phyloP scores from a whole-genome alignment of 53 echinoderm and acorn worm species.

The Patiria pectinifera region DNA sequence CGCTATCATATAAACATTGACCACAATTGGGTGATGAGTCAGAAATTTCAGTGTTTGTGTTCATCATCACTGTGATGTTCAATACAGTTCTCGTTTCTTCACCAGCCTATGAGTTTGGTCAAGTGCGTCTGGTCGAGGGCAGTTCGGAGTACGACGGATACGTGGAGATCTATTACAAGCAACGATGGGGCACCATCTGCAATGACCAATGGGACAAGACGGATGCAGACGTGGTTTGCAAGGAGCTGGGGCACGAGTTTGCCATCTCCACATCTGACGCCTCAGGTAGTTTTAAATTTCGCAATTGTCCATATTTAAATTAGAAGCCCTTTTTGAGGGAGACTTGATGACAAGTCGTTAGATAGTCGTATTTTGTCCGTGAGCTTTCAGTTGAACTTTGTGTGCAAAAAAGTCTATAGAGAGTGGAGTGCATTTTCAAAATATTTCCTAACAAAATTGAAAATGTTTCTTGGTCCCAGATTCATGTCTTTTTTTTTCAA shows the following conservation, averaged over 20 bases:
- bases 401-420: too few species aligned
- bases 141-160: slow-evolving; percentile 30
- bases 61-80: neutral
- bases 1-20: too few species aligned
- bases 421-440: too few species aligned
- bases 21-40: neutral
- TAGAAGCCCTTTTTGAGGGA: neutral
- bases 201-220: neutral
- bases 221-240: slow-evolving; percentile 2
- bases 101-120: neutral
- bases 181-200: slow-evolving; percentile 24
- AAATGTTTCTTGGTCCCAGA: too few species aligned
- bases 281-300: neutral
- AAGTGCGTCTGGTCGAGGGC: slow-evolving; percentile 37
- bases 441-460: too few species aligned
- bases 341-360: too few species aligned
- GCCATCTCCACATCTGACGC: neutral
- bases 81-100: neutral
- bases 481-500: too few species aligned
- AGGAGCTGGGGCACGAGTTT: neutral
- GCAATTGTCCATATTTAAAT: neutral
- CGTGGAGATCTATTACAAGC: slow-evolving; percentile 19
- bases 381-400: too few species aligned
- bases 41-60: neutral
- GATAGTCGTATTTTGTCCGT: too few species aligned